Conservation (phyloP, 2,797 vertebrate species). For the Enteromius radiatus region DNA sequence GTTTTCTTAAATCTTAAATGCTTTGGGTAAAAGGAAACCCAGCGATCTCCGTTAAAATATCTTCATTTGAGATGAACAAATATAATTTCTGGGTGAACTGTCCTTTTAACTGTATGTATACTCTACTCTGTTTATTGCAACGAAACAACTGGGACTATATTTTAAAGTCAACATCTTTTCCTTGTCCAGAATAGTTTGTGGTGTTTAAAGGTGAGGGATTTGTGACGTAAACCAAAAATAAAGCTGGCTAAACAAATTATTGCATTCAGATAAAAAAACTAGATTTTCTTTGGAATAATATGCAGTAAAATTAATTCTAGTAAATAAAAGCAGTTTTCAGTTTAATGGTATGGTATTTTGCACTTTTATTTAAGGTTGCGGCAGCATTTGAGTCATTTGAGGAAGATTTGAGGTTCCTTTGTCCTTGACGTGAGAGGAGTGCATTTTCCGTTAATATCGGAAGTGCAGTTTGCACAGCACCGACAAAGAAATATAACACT, state of each 20-base stretch:
- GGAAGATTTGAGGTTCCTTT: not conserved
- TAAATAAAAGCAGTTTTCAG: not conserved
- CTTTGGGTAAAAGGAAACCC: not conserved
- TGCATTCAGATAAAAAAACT: not conserved
- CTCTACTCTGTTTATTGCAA: not conserved
- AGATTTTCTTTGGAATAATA: not conserved
- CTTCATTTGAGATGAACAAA: not conserved
- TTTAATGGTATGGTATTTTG: not conserved
- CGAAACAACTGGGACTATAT: not conserved
- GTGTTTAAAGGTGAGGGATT: not conserved
- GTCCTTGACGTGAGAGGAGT: slow-evolving; percentile 28
- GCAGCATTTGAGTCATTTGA: no score
- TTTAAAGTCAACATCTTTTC: not conserved
- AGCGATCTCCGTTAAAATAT: not conserved
- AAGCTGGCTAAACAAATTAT: not conserved
- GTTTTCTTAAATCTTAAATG: not conserved
- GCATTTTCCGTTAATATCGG: slow-evolving; percentile 55
- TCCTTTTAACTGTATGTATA: not conserved
- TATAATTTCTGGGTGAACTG: not conserved
- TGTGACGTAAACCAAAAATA: not conserved
- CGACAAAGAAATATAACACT: slow-evolving; percentile 44
- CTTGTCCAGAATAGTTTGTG: not conserved
- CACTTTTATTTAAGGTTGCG: not conserved
- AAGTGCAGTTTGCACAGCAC: slow-evolving; percentile 40
- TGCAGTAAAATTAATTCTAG: not conserved